Percentiles rank a stretch among this genome's conserved stretches.
Evolutionary conservation across 2,888 invertebrate species (phyloP).

Genomic region (Drosophila stalkeri): DNA sequence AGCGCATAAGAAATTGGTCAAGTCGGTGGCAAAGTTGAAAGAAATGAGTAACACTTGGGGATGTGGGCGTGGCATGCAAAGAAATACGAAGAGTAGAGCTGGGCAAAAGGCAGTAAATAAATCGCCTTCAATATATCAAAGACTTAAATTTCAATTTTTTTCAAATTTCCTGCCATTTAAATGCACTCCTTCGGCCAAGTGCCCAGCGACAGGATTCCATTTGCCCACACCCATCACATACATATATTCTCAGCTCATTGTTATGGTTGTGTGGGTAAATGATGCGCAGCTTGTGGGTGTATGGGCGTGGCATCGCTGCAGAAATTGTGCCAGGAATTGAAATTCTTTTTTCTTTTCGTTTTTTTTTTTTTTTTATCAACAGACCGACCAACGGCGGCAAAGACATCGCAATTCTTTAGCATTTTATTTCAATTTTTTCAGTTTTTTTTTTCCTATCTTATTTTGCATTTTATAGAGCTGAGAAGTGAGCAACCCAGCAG

Average conservation of each 20-base stretch:
- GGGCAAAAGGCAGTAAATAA: conserved; percentile 67
- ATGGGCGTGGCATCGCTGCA: conserved; percentile 66
- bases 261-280: conserved; percentile 75
- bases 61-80: conserved; percentile 11
- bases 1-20: conserved; percentile 36
- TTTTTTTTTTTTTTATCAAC: conserved; percentile 39
- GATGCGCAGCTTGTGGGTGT: conserved; percentile 50
- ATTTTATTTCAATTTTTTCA: conserved; percentile 82
- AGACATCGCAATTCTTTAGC: conserved; percentile 81
- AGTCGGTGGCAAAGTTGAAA: conserved; percentile 39
- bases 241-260: conserved; percentile 50
- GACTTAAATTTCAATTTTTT: conserved; percentile 83
- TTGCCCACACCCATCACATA: conserved; percentile 2
- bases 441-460: conserved; percentile 58
- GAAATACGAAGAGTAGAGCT: background rate
- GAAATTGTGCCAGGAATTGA: conserved; percentile 79
- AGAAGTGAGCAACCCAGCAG: conserved; percentile 12
- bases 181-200: conserved; percentile 74
- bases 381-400: conserved; percentile 63
- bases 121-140: conserved; percentile 79
- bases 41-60: conserved; percentile 46
- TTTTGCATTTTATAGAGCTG: conserved; percentile 56
- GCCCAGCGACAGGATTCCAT: conserved; percentile 35
- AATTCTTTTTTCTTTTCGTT: conserved; percentile 29
- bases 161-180: conserved; percentile 81